Base-by-base conservation (phyloP, 1,140 invertebrate genomes). In the Conus betulinus region DNA sequence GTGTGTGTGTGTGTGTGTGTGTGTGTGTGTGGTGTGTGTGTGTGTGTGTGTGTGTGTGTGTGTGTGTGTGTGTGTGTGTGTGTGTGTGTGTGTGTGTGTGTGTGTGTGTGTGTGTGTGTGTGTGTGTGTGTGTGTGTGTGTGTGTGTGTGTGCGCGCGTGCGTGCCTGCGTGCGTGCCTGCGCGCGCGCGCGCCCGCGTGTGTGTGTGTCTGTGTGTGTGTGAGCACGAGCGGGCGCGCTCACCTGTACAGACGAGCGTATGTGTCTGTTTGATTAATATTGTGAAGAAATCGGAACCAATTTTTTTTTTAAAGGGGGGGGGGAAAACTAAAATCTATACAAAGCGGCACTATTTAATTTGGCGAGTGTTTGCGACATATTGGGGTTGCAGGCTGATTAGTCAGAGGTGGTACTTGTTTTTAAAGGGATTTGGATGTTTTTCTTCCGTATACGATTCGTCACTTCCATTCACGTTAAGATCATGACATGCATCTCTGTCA, bases 1-100 rank as follows among this genome's bases (percentile, higher is more conserved):
- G 23, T 84, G 13, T 55, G 39, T 55, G 13, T 55, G 52, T 84
- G 0, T 60, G 52, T 60, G 17, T n/a, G 57, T 60, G 2, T 51
- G 55, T 60, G 63, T 10, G 55, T 63, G 83, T 27, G 83, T 63
- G 83, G 83, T 84, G 63, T 60, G 63, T 84, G 83, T 84, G 83
- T 60, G 83, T 84, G 52, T 84, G 83, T 60, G 83, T 71, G 83
- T 60, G 83, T 84, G 53, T 51, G 83, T 51, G 71, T 74, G 15
- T 20, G n/a, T 74, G 71, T n/a, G 71, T 74, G 71, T 74, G 71
- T 74, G 71, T 74, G 71, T 7, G 71, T 7, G n/a, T 7, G n/a
- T 7, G n/a, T 74, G 71, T 74, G 15, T 20, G n/a, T 74, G 71
- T n/a, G 71, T 74, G 71, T 74, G 71, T 74, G 71, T 74, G 71